phyloP scores from a whole-genome alignment of 2,888 invertebrate species.

The Opisthograptis luteolata region DNA sequence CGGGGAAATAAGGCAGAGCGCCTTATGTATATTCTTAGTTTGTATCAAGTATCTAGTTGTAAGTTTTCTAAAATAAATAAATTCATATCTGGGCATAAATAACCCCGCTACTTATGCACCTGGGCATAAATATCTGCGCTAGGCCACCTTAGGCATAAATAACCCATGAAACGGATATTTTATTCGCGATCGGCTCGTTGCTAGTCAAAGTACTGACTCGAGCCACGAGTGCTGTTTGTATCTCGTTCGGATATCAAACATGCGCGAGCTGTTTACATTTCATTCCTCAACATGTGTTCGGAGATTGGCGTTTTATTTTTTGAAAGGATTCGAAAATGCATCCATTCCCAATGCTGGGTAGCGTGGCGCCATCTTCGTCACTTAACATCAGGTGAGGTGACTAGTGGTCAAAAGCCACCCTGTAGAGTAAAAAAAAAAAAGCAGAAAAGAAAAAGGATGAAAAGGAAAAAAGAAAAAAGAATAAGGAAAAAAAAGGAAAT shows the following conservation, averaged over 20 bases:
- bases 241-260: constrained; percentile 31
- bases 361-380: no score
- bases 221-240: constrained; percentile 26
- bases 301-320: constrained; percentile 18
- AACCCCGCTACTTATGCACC: not conserved
- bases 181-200: constrained; percentile 27
- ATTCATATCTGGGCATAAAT: not conserved
- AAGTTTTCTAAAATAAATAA: no score
- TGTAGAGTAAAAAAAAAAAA: no score
- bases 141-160: constrained; percentile 12
- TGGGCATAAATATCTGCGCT: not conserved
- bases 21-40: not conserved
- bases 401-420: no score
- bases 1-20: constrained; percentile 3
- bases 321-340: not conserved
- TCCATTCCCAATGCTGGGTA: no score
- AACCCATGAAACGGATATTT: constrained; percentile 29
- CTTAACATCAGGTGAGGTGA: no score
- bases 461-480: no score
- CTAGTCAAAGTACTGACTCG: constrained; percentile 31
- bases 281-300: constrained; percentile 24
- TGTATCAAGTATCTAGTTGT: no score
- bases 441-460: no score
- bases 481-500: no score
- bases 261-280: constrained; percentile 26